Evolutionary conservation across 2,113 vertebrate species (phyloP).

Genomic region (Ochotona curzoniae): DNA sequence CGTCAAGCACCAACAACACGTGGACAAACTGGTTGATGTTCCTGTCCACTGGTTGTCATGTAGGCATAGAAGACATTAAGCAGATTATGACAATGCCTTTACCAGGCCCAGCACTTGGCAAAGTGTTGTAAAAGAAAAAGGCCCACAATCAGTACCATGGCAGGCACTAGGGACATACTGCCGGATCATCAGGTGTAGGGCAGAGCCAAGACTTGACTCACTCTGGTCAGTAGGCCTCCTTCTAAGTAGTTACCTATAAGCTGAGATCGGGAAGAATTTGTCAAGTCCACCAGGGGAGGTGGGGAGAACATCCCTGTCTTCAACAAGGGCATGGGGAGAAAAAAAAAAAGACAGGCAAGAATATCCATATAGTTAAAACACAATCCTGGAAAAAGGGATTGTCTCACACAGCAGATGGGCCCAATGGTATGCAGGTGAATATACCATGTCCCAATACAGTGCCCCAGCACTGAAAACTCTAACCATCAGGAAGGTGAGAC

Average conservation of each 20-base stretch:
- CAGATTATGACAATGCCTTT: not conserved
- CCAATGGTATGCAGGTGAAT: not conserved
- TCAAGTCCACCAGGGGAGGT: not conserved
- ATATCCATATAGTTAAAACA: not conserved
- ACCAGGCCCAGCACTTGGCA: not conserved
- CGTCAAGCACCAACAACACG: not conserved
- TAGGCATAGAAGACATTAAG: not conserved
- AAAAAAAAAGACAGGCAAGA: not conserved
- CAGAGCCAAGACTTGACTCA: not conserved
- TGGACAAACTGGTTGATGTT: not conserved
- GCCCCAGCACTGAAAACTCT: not conserved
- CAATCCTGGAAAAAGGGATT: not conserved
- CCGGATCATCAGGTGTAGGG: not conserved
- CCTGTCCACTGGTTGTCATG: not conserved
- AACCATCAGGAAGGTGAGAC: not conserved
- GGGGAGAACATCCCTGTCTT: not conserved
- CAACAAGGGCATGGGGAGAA: not conserved
- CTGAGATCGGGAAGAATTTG: slow-evolving; percentile 44
- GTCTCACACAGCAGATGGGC: not conserved
- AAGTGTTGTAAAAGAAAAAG: not conserved
- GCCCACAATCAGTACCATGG: not conserved
- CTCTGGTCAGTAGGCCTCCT: not conserved
- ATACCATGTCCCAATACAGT: not conserved
- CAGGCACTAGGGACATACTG: not conserved
- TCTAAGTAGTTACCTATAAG: slow-evolving; percentile 18